Percentiles rank a stretch among this genome's conserved stretches.
These are phyloP conservation scores for Plusia festucae DNA, from an alignment of 2,888 invertebrate species.

Conservation along the genomic window DNA sequence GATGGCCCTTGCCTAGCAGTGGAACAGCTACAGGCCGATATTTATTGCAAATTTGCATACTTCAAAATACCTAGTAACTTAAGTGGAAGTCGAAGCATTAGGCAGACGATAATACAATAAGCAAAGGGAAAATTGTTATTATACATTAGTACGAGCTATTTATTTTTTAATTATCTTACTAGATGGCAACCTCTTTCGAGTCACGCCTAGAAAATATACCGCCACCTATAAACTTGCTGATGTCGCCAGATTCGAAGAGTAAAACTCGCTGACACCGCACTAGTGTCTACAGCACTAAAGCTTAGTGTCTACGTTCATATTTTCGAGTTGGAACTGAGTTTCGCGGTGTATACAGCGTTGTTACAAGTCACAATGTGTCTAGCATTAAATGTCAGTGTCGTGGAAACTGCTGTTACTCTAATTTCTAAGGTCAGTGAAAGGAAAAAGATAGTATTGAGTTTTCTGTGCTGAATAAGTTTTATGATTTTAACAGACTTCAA, in stretches of 20 bases:
- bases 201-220: not conserved
- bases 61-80: too few relatives aligned
- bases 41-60: too few relatives aligned
- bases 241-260: not conserved
- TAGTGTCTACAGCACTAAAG: not conserved
- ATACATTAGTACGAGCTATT: too few relatives aligned
- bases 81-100: too few relatives aligned
- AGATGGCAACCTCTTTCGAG: not conserved
- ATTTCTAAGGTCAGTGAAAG: not conserved
- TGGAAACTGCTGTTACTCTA: not conserved
- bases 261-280: not conserved
- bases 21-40: too few relatives aligned
- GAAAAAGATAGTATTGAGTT: not conserved
- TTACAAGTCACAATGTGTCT: not conserved
- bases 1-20: too few relatives aligned
- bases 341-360: not conserved
- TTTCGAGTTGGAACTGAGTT: not conserved
- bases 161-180: too few relatives aligned
- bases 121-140: too few relatives aligned
- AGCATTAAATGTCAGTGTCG: not conserved
- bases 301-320: not conserved
- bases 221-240: not conserved
- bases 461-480: too few relatives aligned
- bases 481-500: too few relatives aligned
- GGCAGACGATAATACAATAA: too few relatives aligned